Percentiles rank a stretch among this genome's conserved stretches.
Conservation (phyloP, 2,797 vertebrate genomes). For the Enoplosus armatus region DNA sequence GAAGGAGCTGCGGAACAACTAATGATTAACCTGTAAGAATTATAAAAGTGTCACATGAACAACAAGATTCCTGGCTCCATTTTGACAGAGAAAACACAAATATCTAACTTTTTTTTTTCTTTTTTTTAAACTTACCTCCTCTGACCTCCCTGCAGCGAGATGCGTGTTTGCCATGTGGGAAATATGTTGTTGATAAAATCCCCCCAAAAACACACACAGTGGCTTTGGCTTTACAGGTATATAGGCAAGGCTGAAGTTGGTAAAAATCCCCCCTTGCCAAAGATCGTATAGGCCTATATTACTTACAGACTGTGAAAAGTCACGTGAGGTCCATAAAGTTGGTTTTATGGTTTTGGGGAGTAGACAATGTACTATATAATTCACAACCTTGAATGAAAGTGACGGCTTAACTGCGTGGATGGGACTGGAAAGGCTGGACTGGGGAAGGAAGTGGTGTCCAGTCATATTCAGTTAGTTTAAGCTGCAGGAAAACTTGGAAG, state of each 20-base stretch:
- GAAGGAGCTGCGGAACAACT: conserved; percentile 13
- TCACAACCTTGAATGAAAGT: conserved; percentile 99
- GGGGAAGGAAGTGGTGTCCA: conserved; percentile 68
- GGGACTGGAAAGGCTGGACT: conserved; percentile 90
- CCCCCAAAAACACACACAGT: conserved; percentile 20
- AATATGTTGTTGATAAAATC: conserved; percentile 55
- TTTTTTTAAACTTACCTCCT: conserved; percentile 74
- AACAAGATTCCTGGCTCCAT: neutral
- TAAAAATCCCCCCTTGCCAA: conserved; percentile 81
- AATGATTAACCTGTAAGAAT: conserved; percentile 51
- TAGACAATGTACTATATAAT: conserved; percentile 99
- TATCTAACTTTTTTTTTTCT: conserved; percentile 32
- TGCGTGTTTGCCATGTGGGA: conserved; percentile 35
- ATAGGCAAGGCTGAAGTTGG: conserved; percentile 79
- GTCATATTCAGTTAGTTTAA: conserved; percentile 47
- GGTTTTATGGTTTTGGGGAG: conserved; percentile 99
- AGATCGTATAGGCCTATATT: conserved; percentile 94
- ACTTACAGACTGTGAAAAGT: conserved; percentile 99
- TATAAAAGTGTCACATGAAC: conserved; percentile 14
- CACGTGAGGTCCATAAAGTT: conserved; percentile 99
- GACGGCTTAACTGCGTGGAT: conserved; percentile 98
- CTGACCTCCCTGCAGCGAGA: conserved; percentile 47
- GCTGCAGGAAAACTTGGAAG: conserved; percentile 29
- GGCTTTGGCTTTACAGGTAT: conserved; percentile 71
- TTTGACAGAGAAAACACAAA: conserved; percentile 53